Evolutionary conservation across 2,888 invertebrate species (phyloP), one percentile per base, ranked within the genome.

Genomic region (Philhelius pedissequus): DNA sequence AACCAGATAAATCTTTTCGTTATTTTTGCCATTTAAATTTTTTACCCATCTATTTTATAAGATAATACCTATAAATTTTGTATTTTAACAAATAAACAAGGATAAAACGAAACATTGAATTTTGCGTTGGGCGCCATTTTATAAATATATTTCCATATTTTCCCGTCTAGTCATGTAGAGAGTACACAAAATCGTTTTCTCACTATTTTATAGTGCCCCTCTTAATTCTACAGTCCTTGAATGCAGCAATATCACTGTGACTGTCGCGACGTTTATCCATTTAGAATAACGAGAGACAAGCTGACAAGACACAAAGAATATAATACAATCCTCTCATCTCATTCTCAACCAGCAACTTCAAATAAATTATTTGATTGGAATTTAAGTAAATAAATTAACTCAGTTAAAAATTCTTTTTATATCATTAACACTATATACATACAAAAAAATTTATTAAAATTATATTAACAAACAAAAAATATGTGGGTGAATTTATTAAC

Each of bases 401-500:
- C 6, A 43, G 11, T 22, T 27, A 43, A 43, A 40, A 40, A 6
- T 62, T 15, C 40, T 13, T 62, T 43, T 43, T 30, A 43, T 62
- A 43, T 62, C 27, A 18, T 18, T 27, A 0, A 27, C 13, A 30
- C 30, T 62, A 13, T 43, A 43, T 15, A 27, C 18, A 8, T 20
- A 45, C 32, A 58, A 38, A 38, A 38, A 32, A 15, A n/a, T 18
- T 22, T n/a, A 25, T 3, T 48, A 60, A 56, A 56, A 15, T 52
- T 35, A 62, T 62, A 62, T n/a, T 11, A 9, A 27, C n/a, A 60
- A 60, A 22, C 2, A 25, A 62, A 62, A 11, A 35, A 7, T 40
- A 38, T 40, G 64, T 45, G 64, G 64, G 64, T 64, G 64, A 30
- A 64, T 64, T 48, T 64, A 64, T 64, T 32, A 64, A 48, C 20